Conservation (phyloP, 2,113 vertebrate species). For the Rhagologus leucostigma region DNA sequence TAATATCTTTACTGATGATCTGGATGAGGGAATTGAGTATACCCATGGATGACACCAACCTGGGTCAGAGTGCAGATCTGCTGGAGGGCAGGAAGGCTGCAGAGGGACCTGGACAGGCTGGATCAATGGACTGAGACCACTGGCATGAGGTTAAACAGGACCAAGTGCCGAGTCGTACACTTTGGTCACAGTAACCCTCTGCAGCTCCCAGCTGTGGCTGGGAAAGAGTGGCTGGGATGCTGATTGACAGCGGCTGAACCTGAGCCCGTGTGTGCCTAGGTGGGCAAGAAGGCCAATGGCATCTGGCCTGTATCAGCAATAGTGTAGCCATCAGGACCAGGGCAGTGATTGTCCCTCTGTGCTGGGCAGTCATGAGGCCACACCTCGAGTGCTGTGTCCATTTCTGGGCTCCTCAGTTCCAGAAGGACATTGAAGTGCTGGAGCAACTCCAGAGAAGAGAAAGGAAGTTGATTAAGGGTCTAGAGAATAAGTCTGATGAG, state of each 20-base stretch:
- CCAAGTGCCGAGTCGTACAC: rapidly evolving
- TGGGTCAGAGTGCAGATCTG: background rate
- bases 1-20: background rate
- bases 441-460: background rate
- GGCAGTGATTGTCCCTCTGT: background rate
- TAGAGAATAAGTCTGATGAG: background rate
- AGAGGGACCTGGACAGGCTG: background rate
- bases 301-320: background rate
- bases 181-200: background rate
- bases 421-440: background rate
- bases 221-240: background rate
- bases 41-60: no score
- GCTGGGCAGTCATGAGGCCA: no score
- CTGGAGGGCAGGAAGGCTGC: background rate
- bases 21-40: background rate
- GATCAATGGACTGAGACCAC: background rate
- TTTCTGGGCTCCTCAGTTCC: no score
- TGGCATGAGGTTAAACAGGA: background rate
- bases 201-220: background rate
- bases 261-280: background rate
- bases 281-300: background rate
- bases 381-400: background rate
- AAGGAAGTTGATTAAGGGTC: background rate
- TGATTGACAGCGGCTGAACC: rapidly evolving
- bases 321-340: background rate